Evolutionary conservation across 2,888 invertebrate species (phyloP).

Genomic region (Himalopsyche japonica): DNA sequence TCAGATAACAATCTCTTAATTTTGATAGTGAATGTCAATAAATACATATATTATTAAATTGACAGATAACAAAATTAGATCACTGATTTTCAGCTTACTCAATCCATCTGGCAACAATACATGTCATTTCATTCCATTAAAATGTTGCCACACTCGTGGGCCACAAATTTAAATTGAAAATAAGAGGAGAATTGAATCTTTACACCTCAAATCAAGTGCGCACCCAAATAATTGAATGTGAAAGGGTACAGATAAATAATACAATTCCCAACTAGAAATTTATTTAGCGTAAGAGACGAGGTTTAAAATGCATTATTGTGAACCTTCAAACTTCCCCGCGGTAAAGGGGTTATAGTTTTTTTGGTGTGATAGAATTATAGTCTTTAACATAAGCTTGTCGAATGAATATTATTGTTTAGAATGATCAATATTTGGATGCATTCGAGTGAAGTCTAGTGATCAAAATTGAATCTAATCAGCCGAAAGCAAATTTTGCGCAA

Average conservation of each 20-base stretch:
- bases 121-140: constrained; percentile 12
- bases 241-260: constrained; percentile 28
- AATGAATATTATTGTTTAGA: neutral
- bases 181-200: constrained; percentile 13
- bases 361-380: neutral
- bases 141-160: constrained; percentile 23
- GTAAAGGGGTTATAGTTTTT: constrained; percentile 23
- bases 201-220: constrained; percentile 35
- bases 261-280: constrained; percentile 31
- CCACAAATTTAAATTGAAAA: constrained; percentile 30
- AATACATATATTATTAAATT: neutral
- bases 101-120: neutral
- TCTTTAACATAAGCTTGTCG: neutral
- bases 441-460: constrained; percentile 13
- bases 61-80: neutral
- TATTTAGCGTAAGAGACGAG: constrained; percentile 41
- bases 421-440: neutral
- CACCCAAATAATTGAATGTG: constrained; percentile 28
- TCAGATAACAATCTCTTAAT: too few relatives aligned
- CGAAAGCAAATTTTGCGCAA: constrained; percentile 2
- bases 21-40: too few relatives aligned
- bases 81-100: neutral
- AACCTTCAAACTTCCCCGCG: constrained; percentile 26
- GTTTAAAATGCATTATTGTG: constrained; percentile 24
- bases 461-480: constrained; percentile 18